phyloP scores from a whole-genome alignment of 2,113 vertebrate genomes.

The Halichoerus grypus region DNA sequence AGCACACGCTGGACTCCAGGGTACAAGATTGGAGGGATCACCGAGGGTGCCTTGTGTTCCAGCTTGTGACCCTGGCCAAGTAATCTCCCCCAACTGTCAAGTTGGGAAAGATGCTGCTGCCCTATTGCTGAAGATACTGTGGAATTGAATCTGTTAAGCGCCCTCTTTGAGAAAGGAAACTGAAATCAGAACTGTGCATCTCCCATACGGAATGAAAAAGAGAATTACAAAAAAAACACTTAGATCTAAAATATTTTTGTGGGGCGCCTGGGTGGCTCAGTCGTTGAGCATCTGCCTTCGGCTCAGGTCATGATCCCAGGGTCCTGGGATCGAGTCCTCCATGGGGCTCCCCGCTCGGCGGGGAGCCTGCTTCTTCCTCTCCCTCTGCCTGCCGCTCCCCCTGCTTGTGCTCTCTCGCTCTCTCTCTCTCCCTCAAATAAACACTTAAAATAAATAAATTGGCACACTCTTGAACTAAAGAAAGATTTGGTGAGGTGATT shows the following conservation, averaged over 20 bases:
- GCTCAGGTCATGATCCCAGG: not conserved
- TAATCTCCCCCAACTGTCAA: not conserved
- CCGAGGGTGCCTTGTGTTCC: not conserved
- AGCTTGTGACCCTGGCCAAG: not conserved
- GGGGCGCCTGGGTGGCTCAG: not conserved
- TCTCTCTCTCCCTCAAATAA: not conserved
- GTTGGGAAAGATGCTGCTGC: not conserved
- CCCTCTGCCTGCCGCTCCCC: not conserved
- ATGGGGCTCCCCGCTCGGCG: not conserved
- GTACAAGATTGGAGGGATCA: not conserved
- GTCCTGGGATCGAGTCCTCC: accelerated
- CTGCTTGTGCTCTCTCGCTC: not conserved
- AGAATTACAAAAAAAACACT: not conserved
- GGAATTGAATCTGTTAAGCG: not conserved
- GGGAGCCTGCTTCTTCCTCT: not conserved
- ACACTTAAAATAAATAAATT: not conserved
- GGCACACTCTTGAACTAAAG: not conserved
- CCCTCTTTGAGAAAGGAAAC: slow-evolving; percentile 26
- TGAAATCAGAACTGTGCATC: not conserved
- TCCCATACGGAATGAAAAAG: not conserved
- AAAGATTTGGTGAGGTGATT: not conserved
- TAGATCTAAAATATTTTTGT: slow-evolving; percentile 19
- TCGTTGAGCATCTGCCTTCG: not conserved
- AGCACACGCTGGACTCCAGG: not conserved
- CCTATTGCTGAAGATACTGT: not conserved